Percentiles rank a stretch among this genome's conserved stretches.
Conservation (phyloP, 2,888 invertebrate species). For the Encarsia formosa region DNA sequence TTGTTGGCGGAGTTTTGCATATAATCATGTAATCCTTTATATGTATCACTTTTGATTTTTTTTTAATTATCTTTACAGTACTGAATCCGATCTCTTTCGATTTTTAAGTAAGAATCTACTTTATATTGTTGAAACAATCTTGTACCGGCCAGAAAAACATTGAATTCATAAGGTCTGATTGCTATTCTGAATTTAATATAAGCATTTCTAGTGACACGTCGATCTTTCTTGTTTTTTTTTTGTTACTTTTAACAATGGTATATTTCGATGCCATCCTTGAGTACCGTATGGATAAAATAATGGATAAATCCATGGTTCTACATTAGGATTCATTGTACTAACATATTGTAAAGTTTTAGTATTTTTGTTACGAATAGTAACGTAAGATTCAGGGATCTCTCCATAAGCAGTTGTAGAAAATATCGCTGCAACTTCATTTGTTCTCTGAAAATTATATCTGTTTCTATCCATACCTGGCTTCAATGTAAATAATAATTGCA, state of each 20-base stretch:
- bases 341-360: constrained; percentile 21
- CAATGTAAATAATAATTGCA: constrained; percentile 23
- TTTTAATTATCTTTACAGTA: constrained; percentile 23
- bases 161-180: constrained; percentile 2
- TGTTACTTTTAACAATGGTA: no score
- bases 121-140: constrained; percentile 28
- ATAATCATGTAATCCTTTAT: constrained; percentile 35
- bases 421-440: constrained; percentile 29
- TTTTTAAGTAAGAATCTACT: constrained; percentile 30
- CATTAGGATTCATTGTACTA: constrained; percentile 8
- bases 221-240: constrained; percentile 7
- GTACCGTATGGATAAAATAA: constrained; percentile 64
- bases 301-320: constrained; percentile 3
- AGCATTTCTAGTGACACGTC: not conserved
- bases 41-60: constrained; percentile 26
- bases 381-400: constrained; percentile 28
- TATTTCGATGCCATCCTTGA: not conserved
- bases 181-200: constrained; percentile 3
- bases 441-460: constrained; percentile 27
- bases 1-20: constrained; percentile 31
- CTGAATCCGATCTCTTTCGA: constrained; percentile 33
- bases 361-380: constrained; percentile 20
- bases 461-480: constrained; percentile 25
- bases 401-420: constrained; percentile 29
- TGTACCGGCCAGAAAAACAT: constrained; percentile 12